Evolutionary conservation across 1,140 invertebrate species (phyloP).

Genomic region (Megathymus violae): DNA sequence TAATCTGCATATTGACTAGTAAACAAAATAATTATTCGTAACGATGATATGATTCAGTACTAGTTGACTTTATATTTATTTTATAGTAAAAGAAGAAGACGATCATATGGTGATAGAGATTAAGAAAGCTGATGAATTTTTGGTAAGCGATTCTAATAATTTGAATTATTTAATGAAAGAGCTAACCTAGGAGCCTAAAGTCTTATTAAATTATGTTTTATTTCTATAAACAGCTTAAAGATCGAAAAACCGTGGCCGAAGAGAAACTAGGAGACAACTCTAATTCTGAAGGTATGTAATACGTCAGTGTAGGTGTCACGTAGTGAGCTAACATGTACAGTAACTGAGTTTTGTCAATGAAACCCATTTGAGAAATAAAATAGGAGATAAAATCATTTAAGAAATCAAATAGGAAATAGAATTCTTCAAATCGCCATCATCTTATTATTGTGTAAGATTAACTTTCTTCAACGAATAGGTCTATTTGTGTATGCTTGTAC

Average conservation of each 20-base stretch:
- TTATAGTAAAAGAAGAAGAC: slow-evolving; percentile 70
- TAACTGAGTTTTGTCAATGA: too few species aligned
- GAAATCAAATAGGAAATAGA: too few species aligned
- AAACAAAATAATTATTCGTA: neutral
- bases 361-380: too few species aligned
- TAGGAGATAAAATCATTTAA: too few species aligned
- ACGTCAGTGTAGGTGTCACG: neutral
- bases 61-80: slow-evolving; percentile 26
- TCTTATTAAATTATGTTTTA: slow-evolving; percentile 14
- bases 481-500: too few species aligned
- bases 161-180: too few species aligned
- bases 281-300: slow-evolving; percentile 59
- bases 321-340: too few species aligned
- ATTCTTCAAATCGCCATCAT: too few species aligned
- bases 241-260: slow-evolving; percentile 38
- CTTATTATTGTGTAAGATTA: too few species aligned
- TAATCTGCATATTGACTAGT: too few species aligned
- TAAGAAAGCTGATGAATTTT: slow-evolving; percentile 66
- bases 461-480: too few species aligned
- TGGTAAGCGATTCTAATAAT: slow-evolving; percentile 47
- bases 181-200: slow-evolving; percentile 5
- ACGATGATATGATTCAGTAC: too few species aligned
- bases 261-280: slow-evolving; percentile 48
- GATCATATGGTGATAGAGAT: slow-evolving; percentile 76
- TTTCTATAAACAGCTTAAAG: slow-evolving; percentile 43